Evolutionary conservation across 2,113 vertebrate genomes (phyloP), one percentile per base, ranked within the genome.

Genomic region (Anolis sagrei): DNA sequence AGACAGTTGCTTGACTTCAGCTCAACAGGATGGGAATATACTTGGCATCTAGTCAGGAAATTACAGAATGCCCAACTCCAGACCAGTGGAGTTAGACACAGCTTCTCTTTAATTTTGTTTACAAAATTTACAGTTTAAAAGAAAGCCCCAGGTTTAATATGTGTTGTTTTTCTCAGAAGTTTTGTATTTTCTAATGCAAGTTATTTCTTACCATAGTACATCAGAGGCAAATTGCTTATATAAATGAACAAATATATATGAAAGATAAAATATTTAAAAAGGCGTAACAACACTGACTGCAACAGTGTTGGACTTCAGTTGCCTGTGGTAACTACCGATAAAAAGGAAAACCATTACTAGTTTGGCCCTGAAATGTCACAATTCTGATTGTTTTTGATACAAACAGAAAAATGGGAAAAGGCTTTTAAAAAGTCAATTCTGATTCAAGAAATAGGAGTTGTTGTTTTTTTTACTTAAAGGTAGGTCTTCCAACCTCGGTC

Each of bases 301-400:
- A 82, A 19, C 68, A 74, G 25, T 9, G 61, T 29, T n/a, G 16
- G 51, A 36, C 23, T 29, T 58, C 64, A 70, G 51, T 69, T 32
- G 49, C 29, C 25, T 64, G 70, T 49, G 68, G 69, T 48, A 21
- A 80, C 29, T 66, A 81, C 25, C 75, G 58, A n/a, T 81, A 80
- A 73, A 48, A 83, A 62, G 48, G 80, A 81, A 70, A 58, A 8
- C 19, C 27, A 66, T 34, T 21, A 83, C n/a, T 49, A 58, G 27
- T 34, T 83, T 83, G 10, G 64, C 72, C 58, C 82, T 83, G 36
- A 64, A 86, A 86, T 81, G 58, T n/a, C 66, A 64, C 62, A 29
- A 62, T 64, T 86, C 72, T 6, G 34, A n/a, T 25, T 74, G n/a
- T 5, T 81, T 64, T 75, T 74, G 34, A 44, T 49, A 64, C 11